Evolutionary conservation across 2,888 invertebrate genomes (phyloP), one percentile per base, ranked within the genome.

Genomic region (Globia sparganii): DNA sequence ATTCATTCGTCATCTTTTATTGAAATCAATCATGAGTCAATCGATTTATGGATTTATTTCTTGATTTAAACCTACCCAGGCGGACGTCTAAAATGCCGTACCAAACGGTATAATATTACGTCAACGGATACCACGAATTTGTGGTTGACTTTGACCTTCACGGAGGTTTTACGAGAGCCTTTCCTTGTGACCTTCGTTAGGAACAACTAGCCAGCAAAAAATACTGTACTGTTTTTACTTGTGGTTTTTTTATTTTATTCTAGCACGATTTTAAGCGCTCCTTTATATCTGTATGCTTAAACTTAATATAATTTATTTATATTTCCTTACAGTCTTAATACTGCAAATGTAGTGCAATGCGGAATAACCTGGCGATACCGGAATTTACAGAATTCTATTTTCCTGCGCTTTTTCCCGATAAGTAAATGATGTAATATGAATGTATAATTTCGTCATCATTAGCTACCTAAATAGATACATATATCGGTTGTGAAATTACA

Each of bases 131-230:
- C 59, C 25, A 53, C 15, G 21, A 80, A 61, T 66, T 75, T 65
- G 64, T 76, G 66, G 66, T 72, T 71, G 77, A 75, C 83, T 73
- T 74, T 77, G 77, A 73, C 86, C 86, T 86, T 83, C 69, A 75
- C 53, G 53, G 43, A 72, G 31, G 64, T 71, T 65, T 72, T 18
- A 67, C 37, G 61, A 34, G 64, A 72, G 37, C 61, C 72, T 76
- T 77, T 83, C 43, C 66, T 53, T 62, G 37, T 58, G 59, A 78
- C 69, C 56, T 70, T 64, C 15, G 4, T 28, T 25, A 59, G 13
- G 13, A 28, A 56, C 34, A 56, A 61, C 56, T 46, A 34, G 13
- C 28, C 61, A 69, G 8, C 25, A 59, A 56, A 78, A 28, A 18
- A 9, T 25, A 46, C 11, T 13, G 4, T 28, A 25, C 21, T 21